A percentile compares a stretch with the other conserved stretches of the same genome.
phyloP scores from a whole-genome alignment of 1,140 invertebrate species.

The Tyrophagus putrescentiae region DNA sequence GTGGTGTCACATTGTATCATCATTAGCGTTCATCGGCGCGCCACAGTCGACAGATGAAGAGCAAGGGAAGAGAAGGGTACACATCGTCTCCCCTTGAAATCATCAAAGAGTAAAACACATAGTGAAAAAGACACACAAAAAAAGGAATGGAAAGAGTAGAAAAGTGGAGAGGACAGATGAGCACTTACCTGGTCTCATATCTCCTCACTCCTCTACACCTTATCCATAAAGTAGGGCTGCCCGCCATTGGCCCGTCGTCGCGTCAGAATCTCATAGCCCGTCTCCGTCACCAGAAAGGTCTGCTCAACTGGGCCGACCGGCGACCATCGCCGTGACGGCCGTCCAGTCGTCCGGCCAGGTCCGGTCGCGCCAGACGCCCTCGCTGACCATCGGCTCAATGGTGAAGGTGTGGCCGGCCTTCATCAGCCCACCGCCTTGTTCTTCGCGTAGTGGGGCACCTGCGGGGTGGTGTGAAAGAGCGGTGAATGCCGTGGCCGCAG shows the following conservation, averaged over 20 bases:
- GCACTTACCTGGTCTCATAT: too few species aligned
- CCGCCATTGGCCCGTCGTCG: conserved; percentile 51
- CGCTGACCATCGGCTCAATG: conserved; percentile 90
- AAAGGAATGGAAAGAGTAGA: too few species aligned
- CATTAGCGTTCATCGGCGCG: too few species aligned
- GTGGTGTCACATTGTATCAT: too few species aligned
- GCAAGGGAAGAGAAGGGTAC: too few species aligned
- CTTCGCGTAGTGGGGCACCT: conserved; percentile 98
- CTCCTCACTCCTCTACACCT: too few species aligned
- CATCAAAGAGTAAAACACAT: too few species aligned
- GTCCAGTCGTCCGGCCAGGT: conserved; percentile 98
- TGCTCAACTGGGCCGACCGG: conserved; percentile 94
- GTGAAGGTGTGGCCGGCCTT: conserved; percentile 94
- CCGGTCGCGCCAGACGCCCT: conserved; percentile 45
- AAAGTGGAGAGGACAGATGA: too few species aligned
- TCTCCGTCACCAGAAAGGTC: conserved; percentile 89
- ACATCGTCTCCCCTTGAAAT: too few species aligned
- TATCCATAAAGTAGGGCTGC: conserved; percentile 75
- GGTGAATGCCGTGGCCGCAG: conserved; percentile 96
- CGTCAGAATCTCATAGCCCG: conserved; percentile 86
- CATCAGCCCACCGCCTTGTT: conserved; percentile 97
- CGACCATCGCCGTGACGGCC: conserved; percentile 86
- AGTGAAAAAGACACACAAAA: too few species aligned
- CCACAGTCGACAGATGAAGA: too few species aligned
- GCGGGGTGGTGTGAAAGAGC: conserved; percentile 93